These are phyloP conservation scores for Andrena flavipes DNA, from an alignment of 2,888 invertebrate genomes.

Conservation along the genomic window DNA sequence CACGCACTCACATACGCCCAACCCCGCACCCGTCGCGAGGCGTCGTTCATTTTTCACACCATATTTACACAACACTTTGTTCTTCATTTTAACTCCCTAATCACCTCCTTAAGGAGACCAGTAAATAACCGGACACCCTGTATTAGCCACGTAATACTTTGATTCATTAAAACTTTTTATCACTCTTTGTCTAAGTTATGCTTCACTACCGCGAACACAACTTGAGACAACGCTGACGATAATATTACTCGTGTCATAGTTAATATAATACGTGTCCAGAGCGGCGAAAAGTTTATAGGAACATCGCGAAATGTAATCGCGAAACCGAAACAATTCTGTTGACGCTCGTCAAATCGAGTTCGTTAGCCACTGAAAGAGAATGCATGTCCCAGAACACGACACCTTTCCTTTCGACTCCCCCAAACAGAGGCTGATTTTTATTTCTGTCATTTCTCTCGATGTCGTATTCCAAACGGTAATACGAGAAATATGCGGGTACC, in stretches of 20 bases:
- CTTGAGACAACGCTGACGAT: background rate
- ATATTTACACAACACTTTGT: too few species aligned
- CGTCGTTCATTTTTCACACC: too few species aligned
- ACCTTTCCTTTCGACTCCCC: conserved; percentile 1
- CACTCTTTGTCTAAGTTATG: background rate
- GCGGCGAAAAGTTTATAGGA: conserved; percentile 12
- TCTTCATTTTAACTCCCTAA: too few species aligned
- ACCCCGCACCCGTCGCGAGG: too few species aligned
- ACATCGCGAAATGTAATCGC: background rate
- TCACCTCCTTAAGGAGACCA: too few species aligned
- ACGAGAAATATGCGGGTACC: background rate
- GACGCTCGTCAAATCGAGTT: conserved; percentile 42
- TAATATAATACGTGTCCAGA: background rate
- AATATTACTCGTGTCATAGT: background rate
- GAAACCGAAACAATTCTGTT: conserved; percentile 36
- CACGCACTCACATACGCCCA: too few species aligned
- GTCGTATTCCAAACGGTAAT: background rate
- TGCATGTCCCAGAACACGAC: conserved; percentile 5
- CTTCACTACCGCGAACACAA: background rate
- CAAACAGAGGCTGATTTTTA: conserved; percentile 37
- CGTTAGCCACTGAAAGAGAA: conserved; percentile 34
- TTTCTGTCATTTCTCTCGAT: conserved; percentile 27
- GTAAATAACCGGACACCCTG: too few species aligned
- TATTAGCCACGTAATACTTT: background rate
- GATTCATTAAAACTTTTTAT: background rate